phyloP scores from a whole-genome alignment of 1,140 invertebrate species.

The Paraescarpia echinospica region DNA sequence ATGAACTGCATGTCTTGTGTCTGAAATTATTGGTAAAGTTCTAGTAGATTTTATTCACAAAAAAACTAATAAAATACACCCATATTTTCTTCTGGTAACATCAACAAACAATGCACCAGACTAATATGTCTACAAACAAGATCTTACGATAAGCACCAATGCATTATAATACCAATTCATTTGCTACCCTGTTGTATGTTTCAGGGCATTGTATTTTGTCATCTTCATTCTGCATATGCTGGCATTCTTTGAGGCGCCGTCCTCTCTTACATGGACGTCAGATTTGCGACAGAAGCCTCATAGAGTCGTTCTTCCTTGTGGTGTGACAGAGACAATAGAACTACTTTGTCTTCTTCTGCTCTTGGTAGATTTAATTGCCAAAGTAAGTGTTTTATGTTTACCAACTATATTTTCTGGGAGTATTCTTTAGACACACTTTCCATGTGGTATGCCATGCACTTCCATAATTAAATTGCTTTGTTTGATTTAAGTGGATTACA shows the following conservation, averaged over 20 bases:
- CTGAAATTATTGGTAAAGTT: no score
- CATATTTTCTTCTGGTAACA: no score
- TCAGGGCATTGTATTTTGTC: constrained; percentile 32
- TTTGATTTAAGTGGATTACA: no score
- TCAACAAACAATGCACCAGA: no score
- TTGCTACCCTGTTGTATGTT: background rate
- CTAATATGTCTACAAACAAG: no score
- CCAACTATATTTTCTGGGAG: constrained; percentile 5
- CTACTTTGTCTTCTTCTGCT: constrained; percentile 49
- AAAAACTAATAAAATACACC: no score
- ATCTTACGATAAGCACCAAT: no score
- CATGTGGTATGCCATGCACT: background rate
- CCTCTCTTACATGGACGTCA: constrained; percentile 50
- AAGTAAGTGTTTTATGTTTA: constrained; percentile 37
- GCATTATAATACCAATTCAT: background rate
- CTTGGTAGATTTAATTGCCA: constrained; percentile 41
- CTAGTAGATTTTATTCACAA: no score
- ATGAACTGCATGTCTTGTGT: no score
- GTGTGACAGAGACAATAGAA: constrained; percentile 47
- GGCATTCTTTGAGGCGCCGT: constrained; percentile 54
- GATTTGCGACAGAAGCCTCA: constrained; percentile 41
- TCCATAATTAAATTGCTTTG: background rate
- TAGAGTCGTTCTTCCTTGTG: constrained; percentile 43
- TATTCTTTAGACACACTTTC: background rate
- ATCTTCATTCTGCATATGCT: constrained; percentile 49